Evolutionary conservation across 2,888 invertebrate species (phyloP).

Genomic region (Drosophila fungiperda): DNA sequence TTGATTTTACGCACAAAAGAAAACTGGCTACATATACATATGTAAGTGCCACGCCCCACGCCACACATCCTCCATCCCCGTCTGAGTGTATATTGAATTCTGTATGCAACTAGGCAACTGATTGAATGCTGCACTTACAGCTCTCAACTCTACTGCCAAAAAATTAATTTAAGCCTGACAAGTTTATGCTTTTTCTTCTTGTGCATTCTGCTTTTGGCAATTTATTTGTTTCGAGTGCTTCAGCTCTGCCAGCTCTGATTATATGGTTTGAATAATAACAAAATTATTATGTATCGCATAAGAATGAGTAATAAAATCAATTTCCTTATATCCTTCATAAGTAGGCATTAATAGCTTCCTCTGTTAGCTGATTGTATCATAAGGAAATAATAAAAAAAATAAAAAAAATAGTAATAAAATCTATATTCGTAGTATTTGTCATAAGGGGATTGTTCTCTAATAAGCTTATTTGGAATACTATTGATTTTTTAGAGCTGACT

Average conservation of each 20-base stretch:
- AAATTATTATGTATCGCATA: background rate
- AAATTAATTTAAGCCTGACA: background rate
- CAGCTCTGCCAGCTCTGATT: too few species aligned
- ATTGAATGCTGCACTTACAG: conserved; percentile 13
- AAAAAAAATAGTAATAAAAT: background rate
- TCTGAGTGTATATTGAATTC: conserved; percentile 1
- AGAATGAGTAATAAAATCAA: background rate
- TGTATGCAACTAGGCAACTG: conserved; percentile 17
- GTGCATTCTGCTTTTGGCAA: background rate
- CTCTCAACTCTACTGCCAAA: background rate
- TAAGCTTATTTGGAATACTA: background rate
- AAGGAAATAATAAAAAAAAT: background rate
- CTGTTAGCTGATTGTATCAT: background rate
- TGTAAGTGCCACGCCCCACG: too few species aligned
- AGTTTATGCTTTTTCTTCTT: background rate
- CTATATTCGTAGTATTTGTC: background rate
- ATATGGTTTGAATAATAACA: background rate
- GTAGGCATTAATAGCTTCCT: background rate
- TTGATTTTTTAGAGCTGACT: background rate
- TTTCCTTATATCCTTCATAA: background rate
- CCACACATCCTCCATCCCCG: too few species aligned
- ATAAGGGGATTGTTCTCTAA: background rate
- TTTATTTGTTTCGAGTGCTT: background rate
- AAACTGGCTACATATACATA: background rate
- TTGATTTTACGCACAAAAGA: conserved; percentile 18